Evolutionary conservation across 2,797 vertebrate species (phyloP).

Genomic region (Sebastes steindachneri): DNA sequence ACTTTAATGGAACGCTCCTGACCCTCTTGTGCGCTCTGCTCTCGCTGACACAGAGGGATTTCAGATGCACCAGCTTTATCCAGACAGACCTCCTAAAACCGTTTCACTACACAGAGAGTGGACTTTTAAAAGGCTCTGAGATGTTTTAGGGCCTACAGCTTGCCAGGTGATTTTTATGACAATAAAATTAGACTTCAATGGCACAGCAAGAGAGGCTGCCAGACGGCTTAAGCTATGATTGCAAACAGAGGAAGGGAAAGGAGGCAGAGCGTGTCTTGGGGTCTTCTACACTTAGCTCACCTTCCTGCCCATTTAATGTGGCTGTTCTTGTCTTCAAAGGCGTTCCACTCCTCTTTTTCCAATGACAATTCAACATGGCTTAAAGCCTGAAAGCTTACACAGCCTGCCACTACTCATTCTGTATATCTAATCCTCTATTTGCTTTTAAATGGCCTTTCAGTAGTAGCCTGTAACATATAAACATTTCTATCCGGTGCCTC

Average conservation of each 20-base stretch:
- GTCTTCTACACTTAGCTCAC: slow-evolving; percentile 64
- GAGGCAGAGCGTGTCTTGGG: slow-evolving; percentile 64
- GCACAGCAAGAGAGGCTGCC: slow-evolving; percentile 63
- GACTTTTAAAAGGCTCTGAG: slow-evolving; percentile 54
- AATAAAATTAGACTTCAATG: slow-evolving; percentile 77
- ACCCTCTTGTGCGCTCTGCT: slow-evolving; percentile 68
- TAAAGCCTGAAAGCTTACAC: slow-evolving; percentile 55
- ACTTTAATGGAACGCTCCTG: slow-evolving; percentile 76
- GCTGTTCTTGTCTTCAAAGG: slow-evolving; percentile 72
- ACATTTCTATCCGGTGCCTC: slow-evolving; percentile 79
- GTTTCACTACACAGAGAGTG: slow-evolving; percentile 25
- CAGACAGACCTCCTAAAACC: slow-evolving; percentile 34
- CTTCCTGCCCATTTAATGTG: slow-evolving; percentile 71
- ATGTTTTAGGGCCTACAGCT: slow-evolving; percentile 53
- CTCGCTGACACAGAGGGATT: slow-evolving; percentile 51
- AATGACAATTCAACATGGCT: slow-evolving; percentile 67
- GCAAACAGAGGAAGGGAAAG: slow-evolving; percentile 63
- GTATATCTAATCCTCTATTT: slow-evolving; percentile 73
- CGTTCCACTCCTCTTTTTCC: slow-evolving; percentile 54
- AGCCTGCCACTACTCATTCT: slow-evolving; percentile 65
- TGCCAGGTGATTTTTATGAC: slow-evolving; percentile 77
- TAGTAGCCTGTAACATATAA: slow-evolving; percentile 80
- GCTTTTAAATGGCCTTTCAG: slow-evolving; percentile 79
- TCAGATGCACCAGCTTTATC: slow-evolving; percentile 50
- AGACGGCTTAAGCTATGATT: slow-evolving; percentile 67